These are phyloP conservation scores for Myotis brandtii DNA, from an alignment of 2,113 vertebrate species.

Conservation along the genomic window DNA sequence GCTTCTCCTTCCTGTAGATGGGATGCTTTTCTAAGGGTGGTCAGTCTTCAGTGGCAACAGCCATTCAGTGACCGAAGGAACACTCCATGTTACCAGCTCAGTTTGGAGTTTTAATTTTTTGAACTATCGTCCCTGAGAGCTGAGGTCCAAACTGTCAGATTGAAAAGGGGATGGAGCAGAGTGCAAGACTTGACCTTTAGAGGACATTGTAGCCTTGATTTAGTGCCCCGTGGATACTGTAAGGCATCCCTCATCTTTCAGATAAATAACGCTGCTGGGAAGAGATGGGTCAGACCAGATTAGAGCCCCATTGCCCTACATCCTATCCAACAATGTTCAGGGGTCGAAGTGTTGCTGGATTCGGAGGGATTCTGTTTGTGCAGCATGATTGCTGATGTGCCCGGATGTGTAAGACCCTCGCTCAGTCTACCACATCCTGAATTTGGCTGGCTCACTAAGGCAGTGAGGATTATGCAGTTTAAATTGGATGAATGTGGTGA, in stretches of 20 bases:
- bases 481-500: conserved; percentile 51
- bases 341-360: neutral
- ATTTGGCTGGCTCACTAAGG: conserved; percentile 58
- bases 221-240: neutral
- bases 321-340: neutral
- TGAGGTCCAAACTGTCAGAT: neutral
- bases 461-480: conserved; percentile 57
- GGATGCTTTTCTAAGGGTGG: neutral
- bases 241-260: neutral
- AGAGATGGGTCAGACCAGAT: neutral
- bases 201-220: neutral
- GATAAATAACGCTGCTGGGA: neutral
- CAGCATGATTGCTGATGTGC: conserved; percentile 24
- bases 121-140: neutral
- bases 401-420: conserved; percentile 39
- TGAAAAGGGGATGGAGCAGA: neutral
- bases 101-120: neutral
- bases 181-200: neutral
- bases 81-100: neutral
- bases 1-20: neutral
- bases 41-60: neutral
- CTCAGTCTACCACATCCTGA: conserved; percentile 42
- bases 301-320: neutral
- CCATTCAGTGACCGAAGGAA: neutral
- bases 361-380: conserved; percentile 12